Evolutionary conservation across 2,888 invertebrate genomes (phyloP).

Genomic region (Sceliomorpha sp.): DNA sequence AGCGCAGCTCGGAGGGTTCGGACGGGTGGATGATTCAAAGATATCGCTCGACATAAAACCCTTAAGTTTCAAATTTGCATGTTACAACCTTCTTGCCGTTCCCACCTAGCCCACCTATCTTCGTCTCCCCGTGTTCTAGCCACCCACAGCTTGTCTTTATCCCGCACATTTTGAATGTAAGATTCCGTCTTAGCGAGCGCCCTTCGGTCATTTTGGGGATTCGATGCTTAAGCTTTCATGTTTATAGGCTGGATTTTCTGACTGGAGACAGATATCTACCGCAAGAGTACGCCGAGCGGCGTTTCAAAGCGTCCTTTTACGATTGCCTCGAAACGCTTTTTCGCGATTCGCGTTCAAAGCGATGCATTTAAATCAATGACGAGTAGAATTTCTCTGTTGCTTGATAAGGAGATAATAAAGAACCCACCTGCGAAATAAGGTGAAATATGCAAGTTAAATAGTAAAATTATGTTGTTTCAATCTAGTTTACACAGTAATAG

Average conservation of each 20-base stretch:
- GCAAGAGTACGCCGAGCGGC: constrained; percentile 9
- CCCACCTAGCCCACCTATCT: constrained; percentile 59
- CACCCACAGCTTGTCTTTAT: constrained; percentile 66
- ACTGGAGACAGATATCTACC: constrained; percentile 37
- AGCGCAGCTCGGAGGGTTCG: constrained; percentile 53
- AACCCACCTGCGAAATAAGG: too few relatives aligned
- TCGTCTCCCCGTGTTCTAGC: constrained; percentile 47
- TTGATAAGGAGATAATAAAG: too few relatives aligned
- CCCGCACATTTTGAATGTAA: constrained; percentile 75
- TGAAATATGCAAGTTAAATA: too few relatives aligned
- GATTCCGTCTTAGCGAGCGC: constrained; percentile 66
- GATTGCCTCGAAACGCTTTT: constrained; percentile 14
- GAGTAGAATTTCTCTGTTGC: too few relatives aligned
- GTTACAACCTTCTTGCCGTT: constrained; percentile 71
- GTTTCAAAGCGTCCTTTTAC: constrained; percentile 26
- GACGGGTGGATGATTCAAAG: constrained; percentile 75
- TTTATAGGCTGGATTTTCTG: constrained; percentile 72
- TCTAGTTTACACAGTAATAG: too few relatives aligned
- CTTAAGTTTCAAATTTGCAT: constrained; percentile 80
- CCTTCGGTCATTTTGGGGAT: constrained; percentile 73
- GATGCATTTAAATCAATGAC: constrained; percentile 33
- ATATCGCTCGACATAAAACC: constrained; percentile 79
- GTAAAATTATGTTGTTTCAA: too few relatives aligned
- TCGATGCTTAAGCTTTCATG: constrained; percentile 70
- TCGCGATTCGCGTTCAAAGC: constrained; percentile 25